Conservation (phyloP, 2,797 vertebrate genomes). For the Phataginus tricuspis region DNA sequence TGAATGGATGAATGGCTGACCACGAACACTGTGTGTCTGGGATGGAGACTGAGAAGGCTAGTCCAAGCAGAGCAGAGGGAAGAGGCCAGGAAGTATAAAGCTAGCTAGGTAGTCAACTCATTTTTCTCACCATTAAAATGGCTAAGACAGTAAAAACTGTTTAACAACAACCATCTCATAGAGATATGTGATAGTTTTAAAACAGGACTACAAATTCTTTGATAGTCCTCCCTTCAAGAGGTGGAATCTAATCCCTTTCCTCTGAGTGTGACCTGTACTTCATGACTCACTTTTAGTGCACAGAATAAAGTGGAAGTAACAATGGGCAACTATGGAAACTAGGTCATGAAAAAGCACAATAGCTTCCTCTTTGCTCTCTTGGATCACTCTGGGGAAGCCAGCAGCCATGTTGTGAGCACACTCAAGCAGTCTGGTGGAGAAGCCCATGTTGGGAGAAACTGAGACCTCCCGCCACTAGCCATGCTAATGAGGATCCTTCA, state of each 20-base stretch:
- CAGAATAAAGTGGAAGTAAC: neutral
- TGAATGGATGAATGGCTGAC: neutral
- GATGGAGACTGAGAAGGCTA: neutral
- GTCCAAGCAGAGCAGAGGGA: neutral
- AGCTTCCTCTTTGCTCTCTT: neutral
- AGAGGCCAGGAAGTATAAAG: neutral
- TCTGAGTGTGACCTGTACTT: neutral
- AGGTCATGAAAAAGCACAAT: neutral
- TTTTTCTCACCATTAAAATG: conserved; percentile 24
- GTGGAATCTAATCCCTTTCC: neutral
- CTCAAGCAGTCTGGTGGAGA: neutral
- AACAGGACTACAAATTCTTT: conserved; percentile 7
- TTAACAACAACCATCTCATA: neutral
- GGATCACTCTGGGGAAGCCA: neutral
- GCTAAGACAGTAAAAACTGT: neutral
- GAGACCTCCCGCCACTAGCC: neutral
- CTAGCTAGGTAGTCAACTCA: neutral
- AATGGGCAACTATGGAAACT: neutral
- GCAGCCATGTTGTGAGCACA: neutral
- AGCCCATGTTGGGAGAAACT: neutral
- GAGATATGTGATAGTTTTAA: neutral
- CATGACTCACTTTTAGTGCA: neutral
- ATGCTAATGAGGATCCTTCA: neutral
- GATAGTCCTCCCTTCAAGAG: neutral
- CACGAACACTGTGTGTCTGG: neutral